Percentiles rank a stretch among this genome's conserved stretches.
Evolutionary conservation across 2,888 invertebrate species (phyloP).

Genomic region (Agriopis marginaria): DNA sequence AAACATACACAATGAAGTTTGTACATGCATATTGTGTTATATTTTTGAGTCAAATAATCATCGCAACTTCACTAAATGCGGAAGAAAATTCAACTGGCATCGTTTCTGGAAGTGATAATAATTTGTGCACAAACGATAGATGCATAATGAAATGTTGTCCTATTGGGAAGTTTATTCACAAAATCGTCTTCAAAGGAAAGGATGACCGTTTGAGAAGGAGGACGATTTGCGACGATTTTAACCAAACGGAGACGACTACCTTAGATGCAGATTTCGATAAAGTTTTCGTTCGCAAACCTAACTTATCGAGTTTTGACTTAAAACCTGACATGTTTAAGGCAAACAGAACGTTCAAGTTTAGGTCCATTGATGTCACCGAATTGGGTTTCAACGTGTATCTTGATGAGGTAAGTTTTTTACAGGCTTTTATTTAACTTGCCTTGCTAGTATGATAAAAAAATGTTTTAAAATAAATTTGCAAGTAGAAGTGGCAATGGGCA

Average conservation of each 20-base stretch:
- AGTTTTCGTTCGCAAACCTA: constrained; percentile 1
- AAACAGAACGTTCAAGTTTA: neutral
- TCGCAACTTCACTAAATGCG: neutral
- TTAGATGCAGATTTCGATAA: neutral
- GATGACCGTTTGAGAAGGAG: neutral
- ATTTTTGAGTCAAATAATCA: neutral
- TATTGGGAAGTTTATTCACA: neutral
- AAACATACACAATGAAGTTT: neutral
- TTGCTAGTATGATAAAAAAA: too few relatives aligned
- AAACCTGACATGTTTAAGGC: neutral
- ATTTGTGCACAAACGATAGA: neutral
- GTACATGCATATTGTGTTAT: neutral
- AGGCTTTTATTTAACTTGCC: too few relatives aligned
- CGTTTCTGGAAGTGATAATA: neutral
- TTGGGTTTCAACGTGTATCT: constrained; percentile 2
- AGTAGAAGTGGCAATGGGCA: too few relatives aligned
- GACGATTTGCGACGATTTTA: neutral
- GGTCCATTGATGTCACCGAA: neutral
- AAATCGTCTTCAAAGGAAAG: neutral
- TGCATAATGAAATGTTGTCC: constrained; percentile 12
- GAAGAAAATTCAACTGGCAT: neutral
- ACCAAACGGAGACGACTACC: neutral
- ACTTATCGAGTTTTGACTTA: constrained; percentile 1
- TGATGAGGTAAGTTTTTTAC: constrained; percentile 5
- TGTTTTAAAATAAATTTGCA: too few relatives aligned